phyloP scores from a whole-genome alignment of 2,888 invertebrate species.

The Glyphotaelius pellucidus region DNA sequence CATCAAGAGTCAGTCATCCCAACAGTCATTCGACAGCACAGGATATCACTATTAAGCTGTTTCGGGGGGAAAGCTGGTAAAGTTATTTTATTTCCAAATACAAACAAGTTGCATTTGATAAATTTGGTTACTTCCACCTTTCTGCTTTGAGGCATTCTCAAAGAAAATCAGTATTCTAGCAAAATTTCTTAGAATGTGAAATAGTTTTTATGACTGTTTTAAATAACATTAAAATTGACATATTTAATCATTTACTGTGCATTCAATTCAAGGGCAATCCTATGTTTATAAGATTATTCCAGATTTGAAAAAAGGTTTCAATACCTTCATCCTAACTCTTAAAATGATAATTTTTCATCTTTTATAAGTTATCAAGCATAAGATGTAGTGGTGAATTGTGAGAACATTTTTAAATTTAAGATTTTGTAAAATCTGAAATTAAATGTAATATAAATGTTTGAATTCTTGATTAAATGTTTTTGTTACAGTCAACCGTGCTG shows the following conservation, averaged over 20 bases:
- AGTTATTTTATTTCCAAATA: background rate
- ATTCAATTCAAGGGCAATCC: background rate
- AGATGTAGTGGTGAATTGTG: background rate
- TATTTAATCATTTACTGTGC: background rate
- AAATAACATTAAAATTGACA: background rate
- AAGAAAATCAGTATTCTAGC: background rate
- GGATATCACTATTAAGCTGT: conserved; percentile 61
- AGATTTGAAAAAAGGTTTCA: background rate
- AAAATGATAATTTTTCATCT: background rate
- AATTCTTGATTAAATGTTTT: conserved; percentile 31
- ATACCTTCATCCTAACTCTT: background rate
- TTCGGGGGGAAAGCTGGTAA: background rate
- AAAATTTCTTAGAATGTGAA: background rate
- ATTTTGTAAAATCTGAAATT: background rate
- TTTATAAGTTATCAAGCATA: background rate
- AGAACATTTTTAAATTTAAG: background rate
- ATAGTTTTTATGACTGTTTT: background rate
- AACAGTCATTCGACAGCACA: conserved; percentile 44
- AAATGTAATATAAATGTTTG: background rate
- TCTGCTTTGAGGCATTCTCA: background rate
- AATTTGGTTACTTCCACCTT: background rate
- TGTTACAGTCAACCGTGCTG: background rate
- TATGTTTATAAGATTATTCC: background rate
- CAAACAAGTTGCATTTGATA: background rate
- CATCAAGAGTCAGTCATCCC: background rate